These are phyloP conservation scores for Sarcophaga variegata DNA, from an alignment of 2,888 invertebrate genomes.

Conservation along the genomic window DNA sequence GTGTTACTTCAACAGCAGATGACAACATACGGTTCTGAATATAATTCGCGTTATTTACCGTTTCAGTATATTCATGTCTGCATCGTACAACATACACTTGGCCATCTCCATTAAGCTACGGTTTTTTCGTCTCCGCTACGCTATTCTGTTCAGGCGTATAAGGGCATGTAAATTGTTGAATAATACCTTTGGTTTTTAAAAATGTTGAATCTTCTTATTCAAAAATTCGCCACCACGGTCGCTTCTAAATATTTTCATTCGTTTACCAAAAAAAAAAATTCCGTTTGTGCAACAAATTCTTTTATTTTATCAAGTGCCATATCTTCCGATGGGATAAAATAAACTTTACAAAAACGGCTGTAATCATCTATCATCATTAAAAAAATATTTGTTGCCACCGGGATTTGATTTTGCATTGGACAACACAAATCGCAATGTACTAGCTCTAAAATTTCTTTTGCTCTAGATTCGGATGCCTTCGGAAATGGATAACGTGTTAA, in stretches of 20 bases:
- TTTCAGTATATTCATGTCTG: neutral
- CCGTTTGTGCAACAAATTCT: conserved; percentile 26
- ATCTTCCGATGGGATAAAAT: conserved; percentile 29
- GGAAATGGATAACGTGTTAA: no score
- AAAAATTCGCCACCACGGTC: neutral
- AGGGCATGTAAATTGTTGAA: no score
- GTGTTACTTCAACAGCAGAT: neutral
- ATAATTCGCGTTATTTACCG: conserved; percentile 20
- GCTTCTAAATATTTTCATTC: neutral
- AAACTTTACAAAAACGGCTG: conserved; percentile 50
- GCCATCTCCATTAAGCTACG: conserved; percentile 31
- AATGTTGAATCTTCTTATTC: no score
- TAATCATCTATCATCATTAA: conserved; percentile 55
- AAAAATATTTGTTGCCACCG: conserved; percentile 37
- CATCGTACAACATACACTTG: conserved; percentile 19
- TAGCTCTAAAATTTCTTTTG: no score
- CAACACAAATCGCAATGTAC: no score
- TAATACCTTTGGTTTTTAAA: no score
- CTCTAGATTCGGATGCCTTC: no score
- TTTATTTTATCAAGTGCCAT: conserved; percentile 48
- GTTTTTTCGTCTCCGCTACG: conserved; percentile 1
- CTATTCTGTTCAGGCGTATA: no score
- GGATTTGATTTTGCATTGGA: no score
- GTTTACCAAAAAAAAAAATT: conserved; percentile 15
- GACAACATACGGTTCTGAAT: conserved; percentile 19